These are phyloP conservation scores for Tetragnatha montana DNA, from an alignment of 2,888 invertebrate species.

Conservation along the genomic window DNA sequence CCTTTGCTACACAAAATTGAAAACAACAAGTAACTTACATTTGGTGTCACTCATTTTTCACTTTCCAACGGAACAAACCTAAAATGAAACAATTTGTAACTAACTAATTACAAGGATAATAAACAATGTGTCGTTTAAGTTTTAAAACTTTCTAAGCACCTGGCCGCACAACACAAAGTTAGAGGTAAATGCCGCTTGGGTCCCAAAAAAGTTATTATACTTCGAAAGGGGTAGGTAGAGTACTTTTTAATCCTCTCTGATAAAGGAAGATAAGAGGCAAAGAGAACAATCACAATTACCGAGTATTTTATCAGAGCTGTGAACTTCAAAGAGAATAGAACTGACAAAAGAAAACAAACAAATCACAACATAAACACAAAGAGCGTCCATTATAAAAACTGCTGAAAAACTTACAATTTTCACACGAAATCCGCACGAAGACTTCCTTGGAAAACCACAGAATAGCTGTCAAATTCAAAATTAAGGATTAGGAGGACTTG, in stretches of 20 bases:
- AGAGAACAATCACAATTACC: too few relatives aligned
- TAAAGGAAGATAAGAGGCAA: too few relatives aligned
- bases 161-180: too few relatives aligned
- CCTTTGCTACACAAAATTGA: not conserved
- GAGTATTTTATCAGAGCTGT: too few relatives aligned
- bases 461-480: not conserved
- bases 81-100: not conserved
- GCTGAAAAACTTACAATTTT: not conserved
- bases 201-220: too few relatives aligned
- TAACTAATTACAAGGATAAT: not conserved
- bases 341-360: too few relatives aligned
- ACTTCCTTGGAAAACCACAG: not conserved
- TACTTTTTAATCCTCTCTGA: too few relatives aligned
- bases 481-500: not conserved
- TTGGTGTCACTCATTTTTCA: conserved; percentile 21
- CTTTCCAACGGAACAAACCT: not conserved
- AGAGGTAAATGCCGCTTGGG: too few relatives aligned
- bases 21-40: conserved; percentile 15
- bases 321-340: too few relatives aligned
- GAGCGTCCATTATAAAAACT: not conserved
- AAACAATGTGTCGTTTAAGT: too few relatives aligned
- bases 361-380: not conserved
- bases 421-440: not conserved
- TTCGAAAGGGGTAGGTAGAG: too few relatives aligned
- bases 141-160: too few relatives aligned